phyloP scores from a whole-genome alignment of 2,888 invertebrate genomes.

The Mythimna albipuncta region DNA sequence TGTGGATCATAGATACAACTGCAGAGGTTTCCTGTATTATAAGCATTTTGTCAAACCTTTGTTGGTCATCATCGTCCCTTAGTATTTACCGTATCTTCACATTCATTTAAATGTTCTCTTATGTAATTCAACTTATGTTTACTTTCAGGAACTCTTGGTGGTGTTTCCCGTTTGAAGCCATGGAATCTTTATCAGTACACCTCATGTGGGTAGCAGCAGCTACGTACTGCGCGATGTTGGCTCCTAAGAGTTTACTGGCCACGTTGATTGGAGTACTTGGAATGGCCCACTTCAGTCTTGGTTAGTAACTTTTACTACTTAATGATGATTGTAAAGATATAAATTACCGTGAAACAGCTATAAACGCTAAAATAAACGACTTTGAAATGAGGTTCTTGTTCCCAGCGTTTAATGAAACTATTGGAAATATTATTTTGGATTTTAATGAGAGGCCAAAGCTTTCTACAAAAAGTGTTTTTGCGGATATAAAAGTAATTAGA shows the following conservation, averaged over 20 bases:
- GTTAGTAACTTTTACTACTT: constrained; percentile 79
- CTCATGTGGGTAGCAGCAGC: constrained; percentile 98
- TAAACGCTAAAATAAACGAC: neutral
- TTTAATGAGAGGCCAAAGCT: neutral
- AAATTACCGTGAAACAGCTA: neutral
- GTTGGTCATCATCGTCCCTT: too few relatives aligned
- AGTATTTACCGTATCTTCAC: too few relatives aligned
- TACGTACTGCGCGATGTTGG: constrained; percentile 95
- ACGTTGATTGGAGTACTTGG: constrained; percentile 96
- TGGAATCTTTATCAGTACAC: constrained; percentile 96
- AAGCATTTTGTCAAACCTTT: too few relatives aligned
- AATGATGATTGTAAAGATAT: neutral
- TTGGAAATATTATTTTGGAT: neutral
- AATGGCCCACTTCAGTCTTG: constrained; percentile 97
- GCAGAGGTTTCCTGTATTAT: too few relatives aligned
- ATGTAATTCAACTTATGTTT: neutral
- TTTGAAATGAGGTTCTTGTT: neutral
- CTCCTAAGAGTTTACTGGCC: constrained; percentile 95
- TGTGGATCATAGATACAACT: too few relatives aligned
- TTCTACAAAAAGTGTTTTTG: neutral
- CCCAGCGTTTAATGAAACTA: neutral
- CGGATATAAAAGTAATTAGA: too few relatives aligned
- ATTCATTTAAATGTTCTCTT: too few relatives aligned
- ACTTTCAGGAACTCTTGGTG: constrained; percentile 94
- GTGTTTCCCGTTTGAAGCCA: constrained; percentile 96